Evolutionary conservation across 2,797 vertebrate genomes (phyloP).

Genomic region (Myotis daubentonii): DNA sequence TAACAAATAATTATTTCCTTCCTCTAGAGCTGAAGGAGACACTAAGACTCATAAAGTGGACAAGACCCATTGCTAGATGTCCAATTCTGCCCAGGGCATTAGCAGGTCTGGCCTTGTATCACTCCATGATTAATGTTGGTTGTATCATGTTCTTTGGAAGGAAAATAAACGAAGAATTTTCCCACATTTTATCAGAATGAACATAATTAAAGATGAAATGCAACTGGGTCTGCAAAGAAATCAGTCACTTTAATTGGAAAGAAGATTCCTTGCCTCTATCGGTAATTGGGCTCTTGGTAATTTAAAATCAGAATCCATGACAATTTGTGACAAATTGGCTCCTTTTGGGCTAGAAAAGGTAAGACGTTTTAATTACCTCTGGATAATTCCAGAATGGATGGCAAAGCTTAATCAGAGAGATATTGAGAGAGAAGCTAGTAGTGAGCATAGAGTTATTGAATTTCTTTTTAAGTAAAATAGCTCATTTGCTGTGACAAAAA

Average conservation of each 20-base stretch:
- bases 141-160: conserved; percentile 61
- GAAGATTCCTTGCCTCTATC: conserved; percentile 67
- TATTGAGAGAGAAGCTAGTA: conserved; percentile 57
- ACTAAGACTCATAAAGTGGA: conserved; percentile 19
- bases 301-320: conserved; percentile 81
- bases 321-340: conserved; percentile 81
- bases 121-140: conserved; percentile 74
- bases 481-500: conserved; percentile 56
- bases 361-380: conserved; percentile 79
- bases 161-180: conserved; percentile 76
- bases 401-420: conserved; percentile 77
- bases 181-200: conserved; percentile 76
- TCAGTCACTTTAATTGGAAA: conserved; percentile 85
- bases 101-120: conserved; percentile 45
- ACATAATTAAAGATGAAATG: conserved; percentile 82
- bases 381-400: conserved; percentile 78
- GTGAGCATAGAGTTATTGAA: conserved; percentile 68
- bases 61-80: conserved; percentile 35
- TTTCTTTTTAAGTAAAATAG: conserved; percentile 68
- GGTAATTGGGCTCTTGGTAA: conserved; percentile 81
- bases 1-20: conserved; percentile 38
- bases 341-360: conserved; percentile 79
- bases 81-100: conserved; percentile 58
- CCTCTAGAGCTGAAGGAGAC: not conserved
- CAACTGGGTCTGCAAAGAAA: conserved; percentile 79